Evolutionary conservation across 2,797 vertebrate genomes (phyloP).

Genomic region (Liparis tanakae): DNA sequence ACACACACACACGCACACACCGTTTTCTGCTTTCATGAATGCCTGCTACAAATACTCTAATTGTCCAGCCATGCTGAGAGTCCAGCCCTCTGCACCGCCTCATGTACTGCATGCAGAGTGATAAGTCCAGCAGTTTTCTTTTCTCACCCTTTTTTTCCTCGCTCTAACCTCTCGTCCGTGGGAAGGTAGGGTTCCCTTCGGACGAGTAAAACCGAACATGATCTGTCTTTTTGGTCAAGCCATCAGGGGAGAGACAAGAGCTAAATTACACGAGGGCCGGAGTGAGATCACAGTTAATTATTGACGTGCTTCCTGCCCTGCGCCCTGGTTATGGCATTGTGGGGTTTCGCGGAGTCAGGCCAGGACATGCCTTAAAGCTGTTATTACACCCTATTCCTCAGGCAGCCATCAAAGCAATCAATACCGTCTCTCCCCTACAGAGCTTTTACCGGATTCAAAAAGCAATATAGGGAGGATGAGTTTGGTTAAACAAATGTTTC

Average conservation of each 20-base stretch:
- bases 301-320: conserved; percentile 56
- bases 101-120: conserved; percentile 37
- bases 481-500: conserved; percentile 1
- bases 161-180: conserved; percentile 12
- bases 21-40: conserved; percentile 8
- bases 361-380: conserved; percentile 58
- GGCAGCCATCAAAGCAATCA: conserved; percentile 58
- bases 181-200: conserved; percentile 24
- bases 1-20: no score
- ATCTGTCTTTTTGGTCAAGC: conserved; percentile 44
- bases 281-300: conserved; percentile 66
- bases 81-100: neutral
- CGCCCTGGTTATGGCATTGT: conserved; percentile 34
- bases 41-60: conserved; percentile 36
- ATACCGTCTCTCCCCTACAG: conserved; percentile 37
- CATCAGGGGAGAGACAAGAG: conserved; percentile 51
- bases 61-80: conserved; percentile 33
- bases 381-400: conserved; percentile 60
- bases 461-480: conserved; percentile 25
- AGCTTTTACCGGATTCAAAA: conserved; percentile 36
- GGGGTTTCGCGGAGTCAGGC: conserved; percentile 39
- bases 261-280: conserved; percentile 64
- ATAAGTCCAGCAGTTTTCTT: conserved; percentile 38
- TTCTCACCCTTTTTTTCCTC: conserved; percentile 28
- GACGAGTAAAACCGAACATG: conserved; percentile 38